Conservation (phyloP, 2,797 vertebrate genomes). For the Phoxinus dragarum region DNA sequence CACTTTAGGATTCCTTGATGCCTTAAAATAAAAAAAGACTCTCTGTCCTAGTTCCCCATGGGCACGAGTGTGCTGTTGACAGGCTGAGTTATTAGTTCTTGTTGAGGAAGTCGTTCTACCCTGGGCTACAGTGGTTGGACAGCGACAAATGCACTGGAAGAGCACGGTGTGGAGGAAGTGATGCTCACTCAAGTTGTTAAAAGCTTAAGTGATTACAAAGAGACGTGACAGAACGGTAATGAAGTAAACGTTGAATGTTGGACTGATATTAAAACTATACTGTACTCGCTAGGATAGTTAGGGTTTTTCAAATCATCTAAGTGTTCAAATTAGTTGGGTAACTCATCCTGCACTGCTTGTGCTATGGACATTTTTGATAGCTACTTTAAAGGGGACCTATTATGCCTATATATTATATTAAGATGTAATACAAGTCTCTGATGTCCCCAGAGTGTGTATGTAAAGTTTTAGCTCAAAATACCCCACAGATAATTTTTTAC, state of each 20-base stretch:
- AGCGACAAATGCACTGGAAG: background rate
- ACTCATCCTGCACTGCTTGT: background rate
- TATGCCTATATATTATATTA: no score
- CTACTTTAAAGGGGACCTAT: no score
- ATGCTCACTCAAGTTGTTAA: constrained; percentile 44
- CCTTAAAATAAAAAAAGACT: constrained; percentile 29
- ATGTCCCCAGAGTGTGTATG: no score
- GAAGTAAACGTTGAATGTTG: background rate
- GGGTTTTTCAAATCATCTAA: background rate
- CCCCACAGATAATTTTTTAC: no score
- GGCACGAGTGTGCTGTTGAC: constrained; percentile 34
- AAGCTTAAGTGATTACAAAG: constrained; percentile 37
- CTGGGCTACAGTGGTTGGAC: constrained; percentile 20
- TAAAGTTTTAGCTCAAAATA: no score
- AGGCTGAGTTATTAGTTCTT: constrained; percentile 35
- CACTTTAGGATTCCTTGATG: background rate
- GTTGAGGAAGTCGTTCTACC: constrained; percentile 24
- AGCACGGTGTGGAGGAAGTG: constrained; percentile 7
- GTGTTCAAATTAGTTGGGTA: background rate
- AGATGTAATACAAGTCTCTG: no score
- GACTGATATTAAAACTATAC: constrained; percentile 20
- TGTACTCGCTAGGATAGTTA: constrained; percentile 33
- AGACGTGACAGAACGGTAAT: background rate
- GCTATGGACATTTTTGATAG: background rate
- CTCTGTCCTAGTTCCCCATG: constrained; percentile 16